Evolutionary conservation across 2,797 vertebrate species (phyloP).

Genomic region (Eospalax fontanierii): DNA sequence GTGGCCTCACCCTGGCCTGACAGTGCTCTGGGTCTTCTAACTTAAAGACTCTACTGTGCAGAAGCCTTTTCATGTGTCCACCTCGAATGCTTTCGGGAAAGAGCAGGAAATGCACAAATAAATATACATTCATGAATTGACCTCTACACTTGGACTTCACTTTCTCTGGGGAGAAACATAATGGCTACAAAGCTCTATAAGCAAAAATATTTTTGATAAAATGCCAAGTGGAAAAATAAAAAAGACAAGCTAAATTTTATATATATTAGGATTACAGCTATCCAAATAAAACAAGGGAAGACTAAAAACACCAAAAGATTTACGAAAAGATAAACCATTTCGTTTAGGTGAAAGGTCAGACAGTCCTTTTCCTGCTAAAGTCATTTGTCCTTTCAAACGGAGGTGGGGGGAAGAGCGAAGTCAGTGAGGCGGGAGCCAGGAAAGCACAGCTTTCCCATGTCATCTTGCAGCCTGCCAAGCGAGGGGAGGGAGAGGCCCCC

Average conservation of each 20-base stretch:
- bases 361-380: neutral
- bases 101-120: conserved; percentile 54
- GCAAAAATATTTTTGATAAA: conserved; percentile 36
- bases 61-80: neutral
- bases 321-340: neutral
- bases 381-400: neutral
- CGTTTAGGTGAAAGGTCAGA: conserved; percentile 40
- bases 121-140: conserved; percentile 18
- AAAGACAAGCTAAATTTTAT: conserved; percentile 33
- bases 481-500: neutral
- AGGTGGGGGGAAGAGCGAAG: neutral
- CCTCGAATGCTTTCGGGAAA: conserved; percentile 30
- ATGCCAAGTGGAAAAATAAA: conserved; percentile 51
- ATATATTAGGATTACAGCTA: neutral
- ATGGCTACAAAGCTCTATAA: conserved; percentile 3
- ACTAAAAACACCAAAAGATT: conserved; percentile 52
- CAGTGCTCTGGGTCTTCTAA: neutral
- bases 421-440: neutral
- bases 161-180: conserved; percentile 56
- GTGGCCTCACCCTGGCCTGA: neutral
- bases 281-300: conserved; percentile 22
- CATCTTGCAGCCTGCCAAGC: neutral
- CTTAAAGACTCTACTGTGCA: neutral
- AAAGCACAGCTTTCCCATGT: neutral
- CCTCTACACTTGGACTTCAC: conserved; percentile 18